Conservation (phyloP, 2,113 vertebrate species). For the Eurypyga helias region DNA sequence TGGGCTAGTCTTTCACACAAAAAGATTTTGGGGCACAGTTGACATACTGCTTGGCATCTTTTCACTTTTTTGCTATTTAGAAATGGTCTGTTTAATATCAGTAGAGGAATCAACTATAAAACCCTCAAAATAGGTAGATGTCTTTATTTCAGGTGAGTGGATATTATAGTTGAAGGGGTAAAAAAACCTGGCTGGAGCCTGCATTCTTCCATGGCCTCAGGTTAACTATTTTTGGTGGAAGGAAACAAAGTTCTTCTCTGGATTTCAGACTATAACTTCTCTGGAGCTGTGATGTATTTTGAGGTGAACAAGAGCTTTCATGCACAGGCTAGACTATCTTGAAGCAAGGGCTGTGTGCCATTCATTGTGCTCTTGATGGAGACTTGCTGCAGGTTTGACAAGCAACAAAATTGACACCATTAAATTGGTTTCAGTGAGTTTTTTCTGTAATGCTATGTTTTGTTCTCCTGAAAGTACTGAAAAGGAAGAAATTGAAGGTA, state of each 20-base stretch:
- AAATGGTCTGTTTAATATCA: neutral
- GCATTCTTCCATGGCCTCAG: neutral
- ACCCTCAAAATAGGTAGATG: neutral
- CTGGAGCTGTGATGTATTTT: neutral
- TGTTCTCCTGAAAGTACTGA: conserved; percentile 7
- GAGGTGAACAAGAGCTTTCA: neutral
- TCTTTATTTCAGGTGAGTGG: neutral
- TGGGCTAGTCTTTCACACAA: neutral
- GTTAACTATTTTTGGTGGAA: neutral
- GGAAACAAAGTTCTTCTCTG: neutral
- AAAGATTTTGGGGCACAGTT: neutral
- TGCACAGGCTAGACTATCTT: neutral
- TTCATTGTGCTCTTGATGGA: neutral
- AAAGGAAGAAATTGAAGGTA: neutral
- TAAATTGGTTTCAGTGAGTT: neutral
- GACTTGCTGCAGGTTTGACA: neutral
- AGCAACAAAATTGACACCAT: neutral
- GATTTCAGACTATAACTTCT: neutral
- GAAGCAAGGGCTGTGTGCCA: neutral
- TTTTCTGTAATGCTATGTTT: neutral
- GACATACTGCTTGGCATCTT: neutral
- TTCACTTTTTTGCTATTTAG: neutral
- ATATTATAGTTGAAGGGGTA: neutral
- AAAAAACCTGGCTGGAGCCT: neutral
- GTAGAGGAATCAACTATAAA: neutral